phyloP scores from a whole-genome alignment of 2,113 vertebrate species.

The Psilopsiagon aurifrons region DNA sequence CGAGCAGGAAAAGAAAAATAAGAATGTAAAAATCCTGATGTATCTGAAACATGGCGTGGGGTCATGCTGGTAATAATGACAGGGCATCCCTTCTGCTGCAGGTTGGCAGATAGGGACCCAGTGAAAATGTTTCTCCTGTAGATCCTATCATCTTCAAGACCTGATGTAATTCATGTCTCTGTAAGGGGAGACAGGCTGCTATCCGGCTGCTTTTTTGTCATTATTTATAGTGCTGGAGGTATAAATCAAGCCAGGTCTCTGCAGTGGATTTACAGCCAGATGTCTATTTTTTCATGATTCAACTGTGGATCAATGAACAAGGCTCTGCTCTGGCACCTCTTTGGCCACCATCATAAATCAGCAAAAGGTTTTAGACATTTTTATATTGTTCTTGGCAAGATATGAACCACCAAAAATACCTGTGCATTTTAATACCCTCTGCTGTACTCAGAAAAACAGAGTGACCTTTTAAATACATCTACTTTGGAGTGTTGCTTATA shows the following conservation, averaged over 20 bases:
- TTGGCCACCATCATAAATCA: conserved; percentile 36
- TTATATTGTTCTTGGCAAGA: conserved; percentile 48
- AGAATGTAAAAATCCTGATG: not conserved
- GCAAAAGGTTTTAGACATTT: conserved; percentile 27
- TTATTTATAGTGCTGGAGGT: conserved; percentile 33
- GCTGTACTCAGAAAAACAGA: not conserved
- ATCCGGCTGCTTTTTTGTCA: conserved; percentile 20
- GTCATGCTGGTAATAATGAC: not conserved
- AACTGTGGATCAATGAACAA: conserved; percentile 37
- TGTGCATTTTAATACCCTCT: not conserved
- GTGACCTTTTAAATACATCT: not conserved
- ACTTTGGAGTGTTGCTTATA: not conserved
- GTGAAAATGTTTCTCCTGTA: not conserved
- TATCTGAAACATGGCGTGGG: not conserved
- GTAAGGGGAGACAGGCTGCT: conserved; percentile 8
- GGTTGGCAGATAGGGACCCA: not conserved
- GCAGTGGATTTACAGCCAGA: conserved; percentile 53
- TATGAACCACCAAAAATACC: not conserved
- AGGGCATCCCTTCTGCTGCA: not conserved
- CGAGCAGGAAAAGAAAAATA: conserved; percentile 1
- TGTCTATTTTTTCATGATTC: conserved; percentile 41
- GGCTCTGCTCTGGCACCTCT: conserved; percentile 33
- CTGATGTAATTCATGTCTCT: not conserved
- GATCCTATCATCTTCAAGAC: conserved; percentile 23
- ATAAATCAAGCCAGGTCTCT: conserved; percentile 42